Evolutionary conservation across 2,888 invertebrate genomes (phyloP).

Genomic region (Calameuta idolon): DNA sequence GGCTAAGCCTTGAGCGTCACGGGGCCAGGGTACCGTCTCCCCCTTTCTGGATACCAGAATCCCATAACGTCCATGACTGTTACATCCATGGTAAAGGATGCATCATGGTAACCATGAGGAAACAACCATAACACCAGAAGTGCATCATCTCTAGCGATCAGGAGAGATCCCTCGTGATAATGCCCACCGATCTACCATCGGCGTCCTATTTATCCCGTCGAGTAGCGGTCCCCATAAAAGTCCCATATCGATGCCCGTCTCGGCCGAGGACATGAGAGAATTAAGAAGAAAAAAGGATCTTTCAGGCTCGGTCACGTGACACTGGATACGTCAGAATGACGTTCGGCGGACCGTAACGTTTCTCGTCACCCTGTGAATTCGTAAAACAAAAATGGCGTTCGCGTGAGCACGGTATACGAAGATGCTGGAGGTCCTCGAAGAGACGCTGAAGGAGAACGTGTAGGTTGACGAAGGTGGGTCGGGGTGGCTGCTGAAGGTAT

Average conservation of each 20-base stretch:
- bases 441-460: slow-evolving; percentile 16
- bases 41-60: too few species aligned
- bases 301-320: slow-evolving; percentile 17
- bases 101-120: slow-evolving; percentile 4
- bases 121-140: slow-evolving; percentile 53
- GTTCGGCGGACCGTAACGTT: slow-evolving; percentile 22
- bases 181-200: slow-evolving; percentile 31
- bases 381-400: slow-evolving; percentile 53
- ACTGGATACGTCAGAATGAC: slow-evolving; percentile 17
- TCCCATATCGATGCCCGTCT: too few species aligned
- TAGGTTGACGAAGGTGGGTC: slow-evolving; percentile 12
- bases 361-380: slow-evolving; percentile 57
- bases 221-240: too few species aligned
- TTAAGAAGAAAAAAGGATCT: too few species aligned
- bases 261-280: too few species aligned
- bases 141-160: slow-evolving; percentile 27
- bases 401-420: too few species aligned
- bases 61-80: too few species aligned
- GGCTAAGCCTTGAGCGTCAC: slow-evolving; percentile 35
- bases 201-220: too few species aligned
- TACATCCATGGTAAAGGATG: too few species aligned
- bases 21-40: too few species aligned
- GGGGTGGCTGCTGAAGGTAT: slow-evolving; percentile 17
- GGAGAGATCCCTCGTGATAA: slow-evolving; percentile 46
- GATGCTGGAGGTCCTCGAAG: slow-evolving; percentile 18